A percentile compares a stretch with the other conserved stretches of the same genome.
phyloP scores from a whole-genome alignment of 2,888 invertebrate genomes.

The Oligia latruncula region DNA sequence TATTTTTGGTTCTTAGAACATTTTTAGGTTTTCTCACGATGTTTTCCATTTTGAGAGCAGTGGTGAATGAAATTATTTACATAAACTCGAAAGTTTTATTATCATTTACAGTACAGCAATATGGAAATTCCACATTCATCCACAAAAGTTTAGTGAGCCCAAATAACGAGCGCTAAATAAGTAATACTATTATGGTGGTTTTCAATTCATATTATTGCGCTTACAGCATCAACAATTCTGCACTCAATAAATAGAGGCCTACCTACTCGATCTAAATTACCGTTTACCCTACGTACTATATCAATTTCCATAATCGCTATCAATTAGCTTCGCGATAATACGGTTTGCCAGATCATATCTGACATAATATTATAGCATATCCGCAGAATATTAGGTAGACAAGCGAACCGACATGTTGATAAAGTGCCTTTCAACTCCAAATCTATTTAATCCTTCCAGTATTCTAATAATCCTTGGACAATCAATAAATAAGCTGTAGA shows the following conservation, averaged over 20 bases:
- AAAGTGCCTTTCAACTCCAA: slow-evolving; percentile 26
- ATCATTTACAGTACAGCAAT: background rate
- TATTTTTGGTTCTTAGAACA: too few relatives aligned
- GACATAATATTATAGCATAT: slow-evolving; percentile 32
- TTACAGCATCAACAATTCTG: background rate
- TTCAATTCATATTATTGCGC: slow-evolving; percentile 10
- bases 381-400: slow-evolving; percentile 21
- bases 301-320: slow-evolving; percentile 36
- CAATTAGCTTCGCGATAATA: slow-evolving; percentile 29
- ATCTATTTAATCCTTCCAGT: slow-evolving; percentile 9
- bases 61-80: too few relatives aligned
- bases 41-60: too few relatives aligned
- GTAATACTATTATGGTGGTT: background rate
- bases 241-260: slow-evolving; percentile 1
- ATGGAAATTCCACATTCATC: slow-evolving; percentile 1
- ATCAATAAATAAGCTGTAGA: background rate
- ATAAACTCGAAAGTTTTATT: too few relatives aligned
- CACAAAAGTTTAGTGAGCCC: background rate
- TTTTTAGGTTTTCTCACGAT: too few relatives aligned
- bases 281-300: slow-evolving; percentile 11
- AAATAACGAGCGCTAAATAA: background rate
- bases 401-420: slow-evolving; percentile 4
- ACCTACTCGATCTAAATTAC: slow-evolving; percentile 25
- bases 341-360: slow-evolving; percentile 30
- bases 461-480: background rate